Base-by-base conservation (phyloP, 2,797 vertebrate species). In the Rhinogobio ventralis region DNA sequence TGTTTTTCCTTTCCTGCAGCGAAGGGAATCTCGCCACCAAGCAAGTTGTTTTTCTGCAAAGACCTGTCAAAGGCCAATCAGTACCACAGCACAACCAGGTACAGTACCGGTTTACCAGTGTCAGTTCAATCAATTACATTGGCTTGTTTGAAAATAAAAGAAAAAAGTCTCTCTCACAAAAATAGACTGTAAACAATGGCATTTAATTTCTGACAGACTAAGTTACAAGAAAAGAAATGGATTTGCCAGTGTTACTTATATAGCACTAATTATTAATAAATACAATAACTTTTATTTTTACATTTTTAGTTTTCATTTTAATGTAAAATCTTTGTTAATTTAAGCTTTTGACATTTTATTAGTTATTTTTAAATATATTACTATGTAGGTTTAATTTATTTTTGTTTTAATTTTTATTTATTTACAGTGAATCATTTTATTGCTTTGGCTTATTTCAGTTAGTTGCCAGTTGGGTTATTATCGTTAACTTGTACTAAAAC, bases 21-120 rank as follows among this genome's bases (percentile, higher is more conserved):
- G 97, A 99, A 53, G 97, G 98, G 81, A 99, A 99, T 91, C 91
- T 99, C 88, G 97, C 97, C 87, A 99, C 97, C 7, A 99, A 99
- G 87, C 98, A 99, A 91, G 96, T 99, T 0, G 94, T 99, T 90
- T 99, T 99, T 75, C 96, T 99, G 75, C 98, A 99, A 94, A 95
- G 98, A 87, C 97, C 98, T 2, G 93, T 95, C 79, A 89, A 91
- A 69, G 36, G 81, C 36, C 90, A 89, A 55, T 36, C 88, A 0
- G 72, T 85, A 51, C 90, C 85, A 23, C 86, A 53, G 4, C 91
- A 88, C 88, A 93, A 80, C 83, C 92, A 94, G 94, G 95, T 15
- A 42, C 39, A 42, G 39, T 42, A 25, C 3, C 4, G 0, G 20
- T 68, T 67, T 68, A 11, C 11, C 28, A 55, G 30, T 53, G 72